These are phyloP conservation scores for Enteromius fasciolatus DNA, from an alignment of 2,797 vertebrate genomes.

Conservation along the genomic window DNA sequence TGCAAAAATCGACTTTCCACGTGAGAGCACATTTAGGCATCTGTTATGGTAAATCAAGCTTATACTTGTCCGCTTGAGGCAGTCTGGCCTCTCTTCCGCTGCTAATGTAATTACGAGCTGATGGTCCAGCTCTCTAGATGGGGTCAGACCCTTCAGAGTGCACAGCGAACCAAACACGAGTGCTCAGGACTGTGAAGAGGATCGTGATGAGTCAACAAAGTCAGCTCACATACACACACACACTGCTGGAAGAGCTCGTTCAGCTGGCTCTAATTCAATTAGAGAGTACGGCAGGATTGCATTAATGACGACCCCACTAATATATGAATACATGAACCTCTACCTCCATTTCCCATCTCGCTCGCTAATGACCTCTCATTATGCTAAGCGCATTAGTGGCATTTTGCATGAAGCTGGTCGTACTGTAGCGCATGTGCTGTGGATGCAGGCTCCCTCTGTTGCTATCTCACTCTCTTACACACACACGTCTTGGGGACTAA, in stretches of 20 bases:
- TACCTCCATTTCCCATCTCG: conserved; percentile 54
- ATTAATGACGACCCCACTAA: conserved; percentile 22
- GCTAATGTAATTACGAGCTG: conserved; percentile 70
- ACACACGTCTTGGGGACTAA: conserved; percentile 12
- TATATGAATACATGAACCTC: conserved; percentile 13
- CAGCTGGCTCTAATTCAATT: conserved; percentile 56
- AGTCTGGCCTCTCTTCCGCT: conserved; percentile 55
- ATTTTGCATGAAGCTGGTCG: conserved; percentile 55
- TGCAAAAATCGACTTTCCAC: not conserved
- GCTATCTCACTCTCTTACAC: not conserved
- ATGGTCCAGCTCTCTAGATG: conserved; percentile 42
- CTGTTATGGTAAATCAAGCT: conserved; percentile 25
- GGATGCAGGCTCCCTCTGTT: not conserved
- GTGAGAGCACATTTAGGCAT: conserved; percentile 9
- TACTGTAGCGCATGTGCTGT: conserved; percentile 35
- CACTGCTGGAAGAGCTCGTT: conserved; percentile 15
- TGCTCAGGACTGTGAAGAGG: conserved; percentile 6
- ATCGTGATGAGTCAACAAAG: conserved; percentile 45
- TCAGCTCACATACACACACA: conserved; percentile 34
- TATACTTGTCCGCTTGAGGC: conserved; percentile 24
- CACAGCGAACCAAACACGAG: conserved; percentile 35
- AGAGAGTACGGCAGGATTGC: conserved; percentile 30
- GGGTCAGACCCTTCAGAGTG: conserved; percentile 41
- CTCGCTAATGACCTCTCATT: conserved; percentile 61
- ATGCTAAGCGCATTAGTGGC: conserved; percentile 70